Conservation (phyloP, 2,113 vertebrate genomes). For the Eulemur macaco region DNA sequence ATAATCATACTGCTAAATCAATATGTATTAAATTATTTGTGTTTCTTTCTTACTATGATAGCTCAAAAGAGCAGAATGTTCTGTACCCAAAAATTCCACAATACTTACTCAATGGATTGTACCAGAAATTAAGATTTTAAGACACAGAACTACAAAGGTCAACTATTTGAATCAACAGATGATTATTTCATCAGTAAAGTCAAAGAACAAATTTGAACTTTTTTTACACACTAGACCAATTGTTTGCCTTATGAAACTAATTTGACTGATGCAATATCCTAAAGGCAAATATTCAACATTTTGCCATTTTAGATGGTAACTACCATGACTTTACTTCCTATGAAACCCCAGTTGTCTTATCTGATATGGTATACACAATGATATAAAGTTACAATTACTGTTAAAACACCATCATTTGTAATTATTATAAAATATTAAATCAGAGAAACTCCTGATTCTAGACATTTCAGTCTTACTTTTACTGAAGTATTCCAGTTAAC, state of each 20-base stretch:
- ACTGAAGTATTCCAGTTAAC: background rate
- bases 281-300: background rate
- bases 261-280: background rate
- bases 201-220: background rate
- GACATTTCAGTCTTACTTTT: background rate
- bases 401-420: background rate
- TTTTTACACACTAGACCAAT: background rate
- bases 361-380: background rate
- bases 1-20: constrained; percentile 2
- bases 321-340: background rate
- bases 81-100: background rate
- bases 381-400: background rate
- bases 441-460: background rate
- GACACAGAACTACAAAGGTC: background rate
- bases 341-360: background rate
- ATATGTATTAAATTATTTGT: background rate
- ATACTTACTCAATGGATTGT: background rate
- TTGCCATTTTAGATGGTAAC: background rate
- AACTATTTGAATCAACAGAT: constrained; percentile 2
- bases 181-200: constrained; percentile 6
- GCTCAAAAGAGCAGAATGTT: background rate
- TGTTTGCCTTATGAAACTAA: background rate
- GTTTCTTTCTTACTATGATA: constrained; percentile 25
- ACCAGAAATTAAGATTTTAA: background rate
- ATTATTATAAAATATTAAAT: constrained; percentile 27